Evolutionary conservation across 2,888 invertebrate genomes (phyloP).

Genomic region (Hirtodrosophila cameraria): DNA sequence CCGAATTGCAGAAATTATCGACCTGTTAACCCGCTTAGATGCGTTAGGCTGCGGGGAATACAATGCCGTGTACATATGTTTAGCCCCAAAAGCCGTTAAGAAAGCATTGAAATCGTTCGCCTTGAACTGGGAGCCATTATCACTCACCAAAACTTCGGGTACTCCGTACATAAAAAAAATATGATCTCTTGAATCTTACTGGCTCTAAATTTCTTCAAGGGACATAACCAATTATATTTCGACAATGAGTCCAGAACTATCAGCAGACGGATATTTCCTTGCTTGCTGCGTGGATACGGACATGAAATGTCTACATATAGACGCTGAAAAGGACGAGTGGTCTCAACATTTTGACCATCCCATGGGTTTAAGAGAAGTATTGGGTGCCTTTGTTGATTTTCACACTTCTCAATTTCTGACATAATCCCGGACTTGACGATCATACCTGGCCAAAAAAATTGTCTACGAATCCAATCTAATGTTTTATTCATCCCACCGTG

Average conservation of each 20-base stretch:
- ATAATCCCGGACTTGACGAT: not conserved
- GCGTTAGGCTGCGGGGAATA: conserved; percentile 4
- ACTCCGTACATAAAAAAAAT: conserved; percentile 3
- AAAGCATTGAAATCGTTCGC: not conserved
- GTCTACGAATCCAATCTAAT: not conserved
- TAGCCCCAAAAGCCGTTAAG: not conserved
- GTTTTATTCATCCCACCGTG: not conserved
- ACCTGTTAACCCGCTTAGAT: conserved; percentile 9
- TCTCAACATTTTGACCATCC: not conserved
- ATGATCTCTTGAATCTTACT: not conserved
- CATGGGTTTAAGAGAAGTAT: not conserved
- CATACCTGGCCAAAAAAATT: not conserved
- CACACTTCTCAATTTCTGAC: not conserved
- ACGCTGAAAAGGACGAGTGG: not conserved
- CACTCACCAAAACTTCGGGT: not conserved
- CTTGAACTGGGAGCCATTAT: conserved; percentile 9
- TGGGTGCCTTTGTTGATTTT: not conserved
- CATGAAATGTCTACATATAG: not conserved
- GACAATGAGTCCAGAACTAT: conserved; percentile 6
- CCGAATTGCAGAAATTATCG: not conserved
- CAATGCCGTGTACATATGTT: conserved; percentile 4
- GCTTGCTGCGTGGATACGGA: conserved; percentile 2
- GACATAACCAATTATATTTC: conserved; percentile 6
- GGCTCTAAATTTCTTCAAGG: not conserved
- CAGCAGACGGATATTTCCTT: conserved; percentile 1